phyloP scores from a whole-genome alignment of 2,888 invertebrate species.

The Drosophila recens region DNA sequence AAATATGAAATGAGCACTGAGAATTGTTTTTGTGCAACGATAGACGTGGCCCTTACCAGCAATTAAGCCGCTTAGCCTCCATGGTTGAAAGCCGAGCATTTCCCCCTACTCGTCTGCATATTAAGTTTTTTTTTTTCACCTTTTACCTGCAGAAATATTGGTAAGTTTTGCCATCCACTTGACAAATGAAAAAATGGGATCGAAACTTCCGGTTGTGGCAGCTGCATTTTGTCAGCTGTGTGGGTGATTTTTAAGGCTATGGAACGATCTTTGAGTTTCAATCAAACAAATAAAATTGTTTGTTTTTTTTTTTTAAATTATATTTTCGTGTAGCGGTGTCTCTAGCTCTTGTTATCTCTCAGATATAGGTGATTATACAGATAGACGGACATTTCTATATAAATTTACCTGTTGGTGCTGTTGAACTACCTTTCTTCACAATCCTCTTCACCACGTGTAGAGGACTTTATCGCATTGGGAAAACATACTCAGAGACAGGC shows the following conservation, averaged over 20 bases:
- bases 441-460: too few species aligned
- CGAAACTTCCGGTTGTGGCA: slow-evolving; percentile 68
- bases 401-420: too few species aligned
- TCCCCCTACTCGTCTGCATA: not conserved
- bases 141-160: slow-evolving; percentile 39
- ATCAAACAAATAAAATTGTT: too few species aligned
- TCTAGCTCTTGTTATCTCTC: too few species aligned
- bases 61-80: slow-evolving; percentile 75
- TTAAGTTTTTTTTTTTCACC: not conserved
- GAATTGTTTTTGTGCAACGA: slow-evolving; percentile 43
- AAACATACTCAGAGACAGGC: too few species aligned
- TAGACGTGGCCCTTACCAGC: slow-evolving; percentile 67
- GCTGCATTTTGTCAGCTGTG: slow-evolving; percentile 74
- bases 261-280: slow-evolving; percentile 45
- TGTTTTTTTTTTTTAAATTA: too few species aligned
- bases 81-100: slow-evolving; percentile 21
- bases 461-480: too few species aligned
- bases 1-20: slow-evolving; percentile 43
- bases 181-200: slow-evolving; percentile 73
- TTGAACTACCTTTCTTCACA: too few species aligned
- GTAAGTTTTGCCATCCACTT: slow-evolving; percentile 38
- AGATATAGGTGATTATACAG: too few species aligned
- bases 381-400: too few species aligned
- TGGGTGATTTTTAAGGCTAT: slow-evolving; percentile 70
- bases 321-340: too few species aligned